phyloP scores from a whole-genome alignment of 2,797 vertebrate species.

The Betta splendens region DNA sequence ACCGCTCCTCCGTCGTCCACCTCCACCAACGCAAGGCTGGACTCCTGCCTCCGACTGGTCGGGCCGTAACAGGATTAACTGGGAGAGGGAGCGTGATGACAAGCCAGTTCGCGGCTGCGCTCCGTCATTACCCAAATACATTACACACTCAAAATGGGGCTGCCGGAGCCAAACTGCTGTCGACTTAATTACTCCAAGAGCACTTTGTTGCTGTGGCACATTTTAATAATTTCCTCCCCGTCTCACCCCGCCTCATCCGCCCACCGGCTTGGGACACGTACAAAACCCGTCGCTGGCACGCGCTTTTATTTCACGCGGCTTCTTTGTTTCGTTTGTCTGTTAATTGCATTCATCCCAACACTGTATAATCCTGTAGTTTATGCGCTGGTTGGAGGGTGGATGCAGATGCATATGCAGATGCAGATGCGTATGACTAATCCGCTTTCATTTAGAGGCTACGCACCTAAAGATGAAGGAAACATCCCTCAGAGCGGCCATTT shows the following conservation, averaged over 20 bases:
- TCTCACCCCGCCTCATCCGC: constrained; percentile 34
- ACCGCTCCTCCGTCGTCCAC: constrained; percentile 21
- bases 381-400: neutral
- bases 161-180: constrained; percentile 71
- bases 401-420: too few relatives aligned
- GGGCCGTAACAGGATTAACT: constrained; percentile 72
- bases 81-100: constrained; percentile 65
- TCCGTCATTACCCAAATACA: constrained; percentile 75
- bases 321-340: neutral
- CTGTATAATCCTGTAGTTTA: too few relatives aligned
- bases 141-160: constrained; percentile 71
- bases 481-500: constrained; percentile 47
- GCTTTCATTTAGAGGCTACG: constrained; percentile 2
- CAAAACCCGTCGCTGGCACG: constrained; percentile 20
- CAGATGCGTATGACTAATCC: constrained; percentile 4
- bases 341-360: neutral
- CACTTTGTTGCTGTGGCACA: constrained; percentile 64
- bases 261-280: constrained; percentile 26
- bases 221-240: constrained; percentile 65
- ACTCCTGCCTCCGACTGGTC: constrained; percentile 66
- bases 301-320: neutral
- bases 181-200: constrained; percentile 74
- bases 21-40: constrained; percentile 38
- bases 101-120: constrained; percentile 60
- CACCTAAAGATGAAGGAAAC: constrained; percentile 14